phyloP scores from a whole-genome alignment of 1,140 invertebrate genomes.

The Arctopsyche grandis region DNA sequence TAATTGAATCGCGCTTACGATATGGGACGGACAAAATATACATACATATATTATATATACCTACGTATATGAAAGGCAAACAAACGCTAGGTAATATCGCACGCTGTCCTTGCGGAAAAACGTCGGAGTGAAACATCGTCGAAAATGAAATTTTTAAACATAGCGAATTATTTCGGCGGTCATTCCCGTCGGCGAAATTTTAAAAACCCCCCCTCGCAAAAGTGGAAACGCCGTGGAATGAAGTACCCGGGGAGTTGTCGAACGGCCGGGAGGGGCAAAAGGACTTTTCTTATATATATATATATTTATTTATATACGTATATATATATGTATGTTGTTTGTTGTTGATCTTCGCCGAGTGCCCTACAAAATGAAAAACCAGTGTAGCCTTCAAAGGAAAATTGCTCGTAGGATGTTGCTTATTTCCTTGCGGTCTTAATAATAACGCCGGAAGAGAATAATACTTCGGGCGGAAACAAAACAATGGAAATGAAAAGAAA shows the following conservation, averaged over 20 bases:
- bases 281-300: background rate
- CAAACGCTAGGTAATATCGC: no score
- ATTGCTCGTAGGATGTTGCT: conserved; percentile 17
- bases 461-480: background rate
- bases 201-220: background rate
- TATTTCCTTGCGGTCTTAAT: conserved; percentile 22
- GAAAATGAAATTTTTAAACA: no score
- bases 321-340: background rate
- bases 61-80: no score
- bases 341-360: conserved; percentile 1
- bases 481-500: background rate
- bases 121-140: no score
- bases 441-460: conserved; percentile 1
- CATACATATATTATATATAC: no score
- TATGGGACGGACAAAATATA: no score
- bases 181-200: no score
- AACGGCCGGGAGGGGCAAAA: background rate
- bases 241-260: background rate
- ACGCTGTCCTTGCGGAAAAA: no score
- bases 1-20: no score
- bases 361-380: conserved; percentile 23
- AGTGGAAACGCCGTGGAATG: background rate
- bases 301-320: no score
- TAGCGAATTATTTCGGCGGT: no score
- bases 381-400: conserved; percentile 19